Evolutionary conservation across 1,140 invertebrate species (phyloP).

Genomic region (Drusus annulatus): DNA sequence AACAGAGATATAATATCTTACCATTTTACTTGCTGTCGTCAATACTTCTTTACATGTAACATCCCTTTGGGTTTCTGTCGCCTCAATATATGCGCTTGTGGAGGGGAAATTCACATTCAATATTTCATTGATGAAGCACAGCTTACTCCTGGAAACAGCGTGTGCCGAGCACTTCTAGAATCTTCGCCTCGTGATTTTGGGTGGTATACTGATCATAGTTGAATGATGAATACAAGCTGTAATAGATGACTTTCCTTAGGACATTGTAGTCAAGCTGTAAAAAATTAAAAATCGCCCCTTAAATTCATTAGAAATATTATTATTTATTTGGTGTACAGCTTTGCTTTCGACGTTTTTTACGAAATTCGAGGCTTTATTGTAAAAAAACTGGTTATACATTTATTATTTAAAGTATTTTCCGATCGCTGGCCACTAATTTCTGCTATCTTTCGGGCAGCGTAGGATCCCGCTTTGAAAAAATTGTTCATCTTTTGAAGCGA

Average conservation of each 20-base stretch:
- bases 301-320: neutral
- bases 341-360: no score
- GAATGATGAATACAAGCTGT: slow-evolving; percentile 3
- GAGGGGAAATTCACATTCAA: slow-evolving; percentile 17
- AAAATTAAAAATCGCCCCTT: slow-evolving; percentile 3
- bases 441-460: no score
- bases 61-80: slow-evolving; percentile 4
- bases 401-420: no score
- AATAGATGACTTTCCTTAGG: slow-evolving; percentile 19
- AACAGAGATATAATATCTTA: neutral
- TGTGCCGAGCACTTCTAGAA: neutral
- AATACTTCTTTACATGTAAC: slow-evolving; percentile 8
- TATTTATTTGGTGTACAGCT: no score
- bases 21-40: slow-evolving; percentile 3
- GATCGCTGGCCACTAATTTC: no score
- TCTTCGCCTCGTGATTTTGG: slow-evolving; percentile 3
- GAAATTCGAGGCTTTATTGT: no score
- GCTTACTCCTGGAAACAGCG: neutral
- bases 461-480: no score
- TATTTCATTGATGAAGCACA: slow-evolving; percentile 35
- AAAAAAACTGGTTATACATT: no score
- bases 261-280: slow-evolving; percentile 20
- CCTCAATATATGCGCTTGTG: neutral
- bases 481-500: no score
- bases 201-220: neutral